Percentiles rank a stretch among this genome's conserved stretches.
Conservation (phyloP, 2,888 invertebrate genomes). For the Oscheius sp. region DNA sequence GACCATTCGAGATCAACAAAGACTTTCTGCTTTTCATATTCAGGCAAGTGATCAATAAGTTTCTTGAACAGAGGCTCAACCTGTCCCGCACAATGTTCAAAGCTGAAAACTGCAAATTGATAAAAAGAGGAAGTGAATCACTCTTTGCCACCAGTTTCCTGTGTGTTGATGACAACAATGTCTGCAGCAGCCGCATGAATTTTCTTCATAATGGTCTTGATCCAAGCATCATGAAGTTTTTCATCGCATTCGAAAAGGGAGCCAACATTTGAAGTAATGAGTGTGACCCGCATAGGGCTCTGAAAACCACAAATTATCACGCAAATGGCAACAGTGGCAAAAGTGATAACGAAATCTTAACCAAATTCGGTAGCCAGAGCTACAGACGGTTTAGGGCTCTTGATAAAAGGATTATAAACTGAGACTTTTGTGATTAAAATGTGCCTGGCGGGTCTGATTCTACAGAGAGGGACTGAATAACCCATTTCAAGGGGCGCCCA, state of each 20-base stretch:
- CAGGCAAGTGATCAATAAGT: slow-evolving; percentile 50
- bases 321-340: slow-evolving; percentile 13
- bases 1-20: slow-evolving; percentile 66
- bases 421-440: too few species aligned
- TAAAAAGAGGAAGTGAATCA: slow-evolving; percentile 28
- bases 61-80: slow-evolving; percentile 61
- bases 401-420: slow-evolving; percentile 24
- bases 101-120: slow-evolving; percentile 34
- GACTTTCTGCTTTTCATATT: slow-evolving; percentile 54
- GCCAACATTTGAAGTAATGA: slow-evolving; percentile 72
- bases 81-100: slow-evolving; percentile 53
- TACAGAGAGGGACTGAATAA: background rate
- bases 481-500: background rate
- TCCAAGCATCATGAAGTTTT: slow-evolving; percentile 53
- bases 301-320: background rate
- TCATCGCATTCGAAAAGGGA: slow-evolving; percentile 68
- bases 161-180: slow-evolving; percentile 64
- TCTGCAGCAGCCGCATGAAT: slow-evolving; percentile 51
- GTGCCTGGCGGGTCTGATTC: background rate
- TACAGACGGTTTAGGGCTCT: background rate
- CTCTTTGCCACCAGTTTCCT: slow-evolving; percentile 71
- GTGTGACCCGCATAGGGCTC: slow-evolving; percentile 51
- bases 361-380: slow-evolving; percentile 16
- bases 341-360: slow-evolving; percentile 1
- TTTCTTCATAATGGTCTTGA: slow-evolving; percentile 51